Base-by-base conservation (phyloP, 1,140 invertebrate genomes). In the Polypedilum pembai region DNA sequence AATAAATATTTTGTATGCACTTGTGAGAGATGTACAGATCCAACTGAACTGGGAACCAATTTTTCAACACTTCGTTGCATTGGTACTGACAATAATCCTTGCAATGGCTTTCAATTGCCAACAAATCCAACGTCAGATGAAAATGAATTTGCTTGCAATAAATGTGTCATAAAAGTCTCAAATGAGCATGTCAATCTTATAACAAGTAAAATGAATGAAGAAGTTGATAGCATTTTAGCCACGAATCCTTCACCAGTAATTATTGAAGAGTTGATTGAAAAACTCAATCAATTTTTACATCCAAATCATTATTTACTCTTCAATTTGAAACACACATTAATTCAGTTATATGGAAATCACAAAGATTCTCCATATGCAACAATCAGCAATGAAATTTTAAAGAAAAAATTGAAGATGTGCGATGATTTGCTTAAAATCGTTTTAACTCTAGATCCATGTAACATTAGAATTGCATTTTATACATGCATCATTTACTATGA, bases 1-100 rank as follows among this genome's bases (percentile, higher is more conserved):
- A 92, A 90, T 0, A 95, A 95, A 82, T 94, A 94, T 79, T 94
- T 95, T 77, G 80, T 83, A 4, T 94, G 93, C 76, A 82, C 83
- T 75, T 94, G 93, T 80, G 76, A 83, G 41, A 86, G 93, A 76
- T 94, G 93, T 76, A 79, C 82, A 1, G 92, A 94, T 82, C 88
- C 91, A 17, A 92, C 91, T 0, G 93, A 94, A 81, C 78, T 92
- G 7, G 89, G 87, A 0, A 92, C 90, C 8, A 87, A 90, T 79
- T 84, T 94, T 24, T 91, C 91, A 77, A 88, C 89, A 7, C 82
- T 94, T 77, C 88, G 86, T 78, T 93, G 92, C 79, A 80, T 88
- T 40, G 88, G 87, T 2, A 82, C 82, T 75, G 79, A 82, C 2
- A 82, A 86, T 78, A 82, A 80, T 2, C 83, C 85, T 2, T 90